phyloP scores from a whole-genome alignment of 2,113 vertebrate genomes.

The Girardinichthys multiradiatus region DNA sequence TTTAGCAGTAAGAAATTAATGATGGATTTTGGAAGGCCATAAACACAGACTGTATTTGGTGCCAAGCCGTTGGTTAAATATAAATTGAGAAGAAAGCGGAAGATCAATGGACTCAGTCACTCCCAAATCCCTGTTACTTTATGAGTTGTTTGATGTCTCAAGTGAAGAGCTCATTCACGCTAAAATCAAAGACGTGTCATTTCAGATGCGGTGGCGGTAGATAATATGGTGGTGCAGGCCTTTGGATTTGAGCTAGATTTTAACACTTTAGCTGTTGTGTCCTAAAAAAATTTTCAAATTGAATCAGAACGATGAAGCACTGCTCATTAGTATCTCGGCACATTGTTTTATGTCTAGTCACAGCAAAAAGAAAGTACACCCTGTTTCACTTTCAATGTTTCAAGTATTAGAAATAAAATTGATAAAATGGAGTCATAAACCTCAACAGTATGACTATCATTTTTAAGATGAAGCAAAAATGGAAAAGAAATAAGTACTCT shows the following conservation, averaged over 20 bases:
- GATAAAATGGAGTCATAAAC: no score
- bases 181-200: constrained; percentile 79
- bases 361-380: neutral
- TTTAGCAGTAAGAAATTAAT: constrained; percentile 76
- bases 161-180: constrained; percentile 69
- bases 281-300: neutral
- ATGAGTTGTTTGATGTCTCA: constrained; percentile 80
- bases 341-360: no score
- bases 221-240: constrained; percentile 66
- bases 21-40: constrained; percentile 72
- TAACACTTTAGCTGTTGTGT: constrained; percentile 49
- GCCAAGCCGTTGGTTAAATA: constrained; percentile 78
- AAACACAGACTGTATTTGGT: constrained; percentile 74
- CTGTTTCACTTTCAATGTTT: no score
- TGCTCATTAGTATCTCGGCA: neutral
- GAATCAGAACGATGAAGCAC: no score
- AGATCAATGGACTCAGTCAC: constrained; percentile 78
- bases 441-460: no score
- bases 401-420: no score
- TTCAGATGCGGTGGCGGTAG: constrained; percentile 65
- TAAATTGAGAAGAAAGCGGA: constrained; percentile 80
- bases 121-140: constrained; percentile 78
- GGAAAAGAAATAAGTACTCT: no score
- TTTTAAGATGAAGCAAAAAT: no score
- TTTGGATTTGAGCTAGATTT: constrained; percentile 44